Conservation (phyloP, 2,888 invertebrate species). For the Agelastica alni region DNA sequence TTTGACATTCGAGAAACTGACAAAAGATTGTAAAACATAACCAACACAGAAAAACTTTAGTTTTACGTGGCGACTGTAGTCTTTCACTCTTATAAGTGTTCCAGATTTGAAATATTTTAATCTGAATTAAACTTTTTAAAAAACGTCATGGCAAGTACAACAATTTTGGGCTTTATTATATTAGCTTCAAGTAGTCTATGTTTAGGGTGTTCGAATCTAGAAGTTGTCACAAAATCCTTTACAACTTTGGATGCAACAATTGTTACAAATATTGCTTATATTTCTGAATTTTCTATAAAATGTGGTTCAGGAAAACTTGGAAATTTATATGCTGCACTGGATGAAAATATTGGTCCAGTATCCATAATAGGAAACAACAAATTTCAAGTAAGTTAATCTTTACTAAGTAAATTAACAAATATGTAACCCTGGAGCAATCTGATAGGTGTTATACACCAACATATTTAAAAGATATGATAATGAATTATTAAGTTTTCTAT, state of each 20-base stretch:
- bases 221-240: slow-evolving; percentile 78
- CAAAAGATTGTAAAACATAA: not conserved
- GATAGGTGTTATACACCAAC: too few relatives aligned
- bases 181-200: slow-evolving; percentile 41
- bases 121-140: slow-evolving; percentile 6
- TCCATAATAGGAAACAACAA: slow-evolving; percentile 76
- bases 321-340: slow-evolving; percentile 85
- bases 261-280: slow-evolving; percentile 86
- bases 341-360: slow-evolving; percentile 83
- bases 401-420: too few relatives aligned
- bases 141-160: slow-evolving; percentile 33
- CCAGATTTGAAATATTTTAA: not conserved
- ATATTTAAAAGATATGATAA: not conserved
- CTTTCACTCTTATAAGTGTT: slow-evolving; percentile 1
- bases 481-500: too few relatives aligned
- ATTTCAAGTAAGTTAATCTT: slow-evolving; percentile 73
- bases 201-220: slow-evolving; percentile 63
- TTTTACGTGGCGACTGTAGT: not conserved
- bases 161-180: slow-evolving; percentile 16
- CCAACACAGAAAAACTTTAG: not conserved
- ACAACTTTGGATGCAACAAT: slow-evolving; percentile 93
- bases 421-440: too few relatives aligned
- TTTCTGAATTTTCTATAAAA: slow-evolving; percentile 85
- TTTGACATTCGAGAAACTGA: not conserved
- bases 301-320: slow-evolving; percentile 69